A percentile compares a stretch with the other conserved stretches of the same genome.
Conservation (phyloP, 1,140 invertebrate genomes). For the Microplitis demolitor region DNA sequence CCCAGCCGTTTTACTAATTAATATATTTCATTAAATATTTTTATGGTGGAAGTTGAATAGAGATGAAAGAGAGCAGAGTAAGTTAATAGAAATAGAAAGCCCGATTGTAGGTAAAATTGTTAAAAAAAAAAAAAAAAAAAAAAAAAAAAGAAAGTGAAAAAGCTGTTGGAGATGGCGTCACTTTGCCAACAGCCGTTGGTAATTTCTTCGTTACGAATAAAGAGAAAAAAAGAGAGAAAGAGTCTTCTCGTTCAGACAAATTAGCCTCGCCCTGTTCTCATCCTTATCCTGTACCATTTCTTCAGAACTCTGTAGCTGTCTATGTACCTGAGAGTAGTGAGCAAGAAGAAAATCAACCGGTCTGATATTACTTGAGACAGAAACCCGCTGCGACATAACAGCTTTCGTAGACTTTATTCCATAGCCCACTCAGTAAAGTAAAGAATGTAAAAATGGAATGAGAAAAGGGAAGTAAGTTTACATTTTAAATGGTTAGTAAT, state of each 20-base stretch:
- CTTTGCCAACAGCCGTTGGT: slow-evolving; percentile 20
- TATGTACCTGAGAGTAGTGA: neutral
- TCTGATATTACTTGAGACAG: slow-evolving; percentile 14
- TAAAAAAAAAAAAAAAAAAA: neutral
- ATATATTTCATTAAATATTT: too few species aligned
- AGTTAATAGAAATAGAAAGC: neutral
- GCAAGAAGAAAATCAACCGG: slow-evolving; percentile 16
- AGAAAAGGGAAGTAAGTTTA: too few species aligned
- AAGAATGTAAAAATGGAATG: too few species aligned
- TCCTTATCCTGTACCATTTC: neutral
- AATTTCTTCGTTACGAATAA: slow-evolving; percentile 23
- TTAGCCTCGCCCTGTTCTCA: slow-evolving; percentile 23
- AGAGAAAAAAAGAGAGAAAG: neutral
- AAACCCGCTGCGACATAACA: slow-evolving; percentile 12
- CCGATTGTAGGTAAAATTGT: neutral
- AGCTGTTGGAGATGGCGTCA: slow-evolving; percentile 19
- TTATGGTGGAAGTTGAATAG: too few species aligned
- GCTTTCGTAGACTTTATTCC: slow-evolving; percentile 14
- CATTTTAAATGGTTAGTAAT: too few species aligned
- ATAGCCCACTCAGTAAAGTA: neutral
- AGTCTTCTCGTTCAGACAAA: slow-evolving; percentile 28
- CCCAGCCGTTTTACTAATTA: too few species aligned
- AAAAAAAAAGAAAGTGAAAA: neutral
- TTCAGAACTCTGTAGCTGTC: too few species aligned
- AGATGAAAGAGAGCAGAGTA: neutral